phyloP scores from a whole-genome alignment of 2,888 invertebrate species.

The Rhagonycha fulva region DNA sequence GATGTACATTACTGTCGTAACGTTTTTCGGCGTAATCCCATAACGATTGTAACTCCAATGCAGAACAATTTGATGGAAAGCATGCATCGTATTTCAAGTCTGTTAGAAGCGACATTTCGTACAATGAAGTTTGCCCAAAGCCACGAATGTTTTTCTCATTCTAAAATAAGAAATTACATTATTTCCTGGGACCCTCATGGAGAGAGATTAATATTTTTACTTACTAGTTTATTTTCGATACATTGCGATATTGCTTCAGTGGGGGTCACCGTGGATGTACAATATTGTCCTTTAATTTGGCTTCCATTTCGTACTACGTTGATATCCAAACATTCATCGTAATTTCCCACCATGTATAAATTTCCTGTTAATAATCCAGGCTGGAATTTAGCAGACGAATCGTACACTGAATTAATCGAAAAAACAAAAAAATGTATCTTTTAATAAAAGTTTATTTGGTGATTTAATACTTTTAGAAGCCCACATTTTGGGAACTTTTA shows the following conservation, averaged over 20 bases:
- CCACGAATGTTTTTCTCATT: not conserved
- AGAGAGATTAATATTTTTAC: too few species aligned
- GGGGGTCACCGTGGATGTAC: conserved; percentile 35
- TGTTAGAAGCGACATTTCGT: not conserved
- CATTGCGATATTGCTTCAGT: not conserved
- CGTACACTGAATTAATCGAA: conserved; percentile 30
- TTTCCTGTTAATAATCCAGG: conserved; percentile 53
- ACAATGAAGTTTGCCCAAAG: not conserved
- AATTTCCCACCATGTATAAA: conserved; percentile 51
- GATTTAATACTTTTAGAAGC: not conserved
- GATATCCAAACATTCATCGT: conserved; percentile 52
- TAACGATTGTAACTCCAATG: conserved; percentile 17
- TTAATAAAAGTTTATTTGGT: not conserved
- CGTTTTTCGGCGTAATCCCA: conserved; percentile 24
- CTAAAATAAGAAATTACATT: not conserved
- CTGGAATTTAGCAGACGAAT: conserved; percentile 54
- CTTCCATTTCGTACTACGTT: conserved; percentile 35
- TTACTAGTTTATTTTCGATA: not conserved
- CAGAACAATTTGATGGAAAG: conserved; percentile 23
- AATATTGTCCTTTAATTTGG: conserved; percentile 50
- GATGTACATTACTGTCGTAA: conserved; percentile 2
- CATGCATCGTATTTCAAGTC: conserved; percentile 16
- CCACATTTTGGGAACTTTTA: not conserved
- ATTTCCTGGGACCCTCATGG: too few species aligned
- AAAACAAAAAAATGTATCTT: not conserved